A percentile compares a stretch with the other conserved stretches of the same genome.
These are phyloP conservation scores for Drosophila sturtevanti DNA, from an alignment of 1,140 invertebrate species.

Conservation along the genomic window DNA sequence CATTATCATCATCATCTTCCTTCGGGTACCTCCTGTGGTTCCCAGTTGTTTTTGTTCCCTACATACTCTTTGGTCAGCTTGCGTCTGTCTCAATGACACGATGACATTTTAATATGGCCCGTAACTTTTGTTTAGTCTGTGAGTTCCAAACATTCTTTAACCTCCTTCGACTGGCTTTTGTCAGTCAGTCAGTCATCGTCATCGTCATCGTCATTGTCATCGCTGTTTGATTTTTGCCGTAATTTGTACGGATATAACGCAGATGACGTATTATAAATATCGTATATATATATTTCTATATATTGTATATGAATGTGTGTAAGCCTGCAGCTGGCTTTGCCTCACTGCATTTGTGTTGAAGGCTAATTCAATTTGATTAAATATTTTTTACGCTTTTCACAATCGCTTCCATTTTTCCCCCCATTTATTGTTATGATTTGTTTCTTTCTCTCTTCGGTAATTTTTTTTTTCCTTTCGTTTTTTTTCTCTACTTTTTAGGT, in stretches of 20 bases:
- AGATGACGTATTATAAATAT: conserved; percentile 44
- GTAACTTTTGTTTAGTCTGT: conserved; percentile 76
- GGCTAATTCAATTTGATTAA: conserved; percentile 61
- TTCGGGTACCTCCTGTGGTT: too few species aligned
- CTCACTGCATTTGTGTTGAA: conserved; percentile 6
- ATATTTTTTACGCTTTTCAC: conserved; percentile 52
- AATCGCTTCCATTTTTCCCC: conserved; percentile 43
- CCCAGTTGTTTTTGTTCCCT: neutral
- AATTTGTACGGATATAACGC: conserved; percentile 43
- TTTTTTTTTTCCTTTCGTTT: neutral
- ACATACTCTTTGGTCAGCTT: conserved; percentile 16
- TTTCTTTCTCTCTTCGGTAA: conserved; percentile 33
- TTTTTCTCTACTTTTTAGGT: conserved; percentile 49
- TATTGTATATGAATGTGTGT: conserved; percentile 17
- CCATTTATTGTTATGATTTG: conserved; percentile 47
- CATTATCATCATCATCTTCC: neutral
- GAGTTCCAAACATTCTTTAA: conserved; percentile 14
- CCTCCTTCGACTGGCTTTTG: conserved; percentile 18
- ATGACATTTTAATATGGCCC: conserved; percentile 79
- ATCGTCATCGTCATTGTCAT: conserved; percentile 59
- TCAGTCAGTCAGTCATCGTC: conserved; percentile 24
- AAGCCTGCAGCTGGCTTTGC: conserved; percentile 24
- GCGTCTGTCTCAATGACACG: conserved; percentile 66
- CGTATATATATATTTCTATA: conserved; percentile 49
- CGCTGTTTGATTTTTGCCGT: conserved; percentile 53